Evolutionary conservation across 2,113 vertebrate genomes (phyloP).

Genomic region (Aspiorhynchus laticeps): DNA sequence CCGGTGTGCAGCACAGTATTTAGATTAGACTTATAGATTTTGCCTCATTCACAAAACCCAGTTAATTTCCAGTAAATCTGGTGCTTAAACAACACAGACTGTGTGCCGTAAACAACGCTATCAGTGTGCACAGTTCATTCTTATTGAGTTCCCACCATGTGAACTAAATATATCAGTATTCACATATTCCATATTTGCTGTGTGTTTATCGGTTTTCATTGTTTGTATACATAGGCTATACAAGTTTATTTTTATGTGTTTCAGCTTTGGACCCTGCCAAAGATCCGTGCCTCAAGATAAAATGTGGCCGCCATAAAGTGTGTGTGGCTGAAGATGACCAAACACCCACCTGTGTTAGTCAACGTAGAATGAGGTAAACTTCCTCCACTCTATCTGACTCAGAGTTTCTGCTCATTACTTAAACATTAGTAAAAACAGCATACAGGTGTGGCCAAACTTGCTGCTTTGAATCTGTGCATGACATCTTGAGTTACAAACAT

Average conservation of each 20-base stretch:
- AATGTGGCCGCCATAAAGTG: constrained; percentile 93
- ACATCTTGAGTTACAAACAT: neutral
- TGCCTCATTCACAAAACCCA: neutral
- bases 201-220: neutral
- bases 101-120: neutral
- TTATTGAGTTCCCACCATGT: neutral
- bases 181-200: neutral
- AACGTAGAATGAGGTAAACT: constrained; percentile 81
- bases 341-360: constrained; percentile 89
- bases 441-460: neutral
- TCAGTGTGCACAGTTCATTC: neutral
- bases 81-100: neutral
- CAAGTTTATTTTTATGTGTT: constrained; percentile 42
- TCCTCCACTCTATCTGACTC: neutral
- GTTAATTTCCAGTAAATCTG: neutral
- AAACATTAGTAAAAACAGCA: neutral
- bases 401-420: neutral
- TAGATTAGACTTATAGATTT: neutral
- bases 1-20: neutral
- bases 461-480: neutral
- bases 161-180: neutral
- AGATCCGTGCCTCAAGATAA: constrained; percentile 95
- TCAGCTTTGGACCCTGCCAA: constrained; percentile 89
- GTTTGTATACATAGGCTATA: neutral
- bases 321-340: constrained; percentile 90